Conservation (phyloP, 2,888 invertebrate species). For the Sminthurides aquaticus region DNA sequence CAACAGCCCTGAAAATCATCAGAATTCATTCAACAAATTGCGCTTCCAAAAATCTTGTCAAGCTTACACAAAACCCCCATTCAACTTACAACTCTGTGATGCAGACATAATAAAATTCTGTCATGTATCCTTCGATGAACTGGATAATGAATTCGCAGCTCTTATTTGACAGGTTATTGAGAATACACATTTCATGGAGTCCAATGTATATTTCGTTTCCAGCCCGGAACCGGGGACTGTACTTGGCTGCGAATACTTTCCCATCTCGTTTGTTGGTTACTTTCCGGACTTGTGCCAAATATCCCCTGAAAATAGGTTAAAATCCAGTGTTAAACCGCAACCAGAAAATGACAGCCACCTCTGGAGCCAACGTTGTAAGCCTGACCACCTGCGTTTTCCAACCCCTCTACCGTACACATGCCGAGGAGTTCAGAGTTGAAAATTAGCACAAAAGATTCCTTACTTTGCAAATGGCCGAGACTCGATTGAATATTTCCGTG, state of each 20-base stretch:
- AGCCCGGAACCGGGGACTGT: conserved; percentile 48
- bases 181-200: conserved; percentile 18
- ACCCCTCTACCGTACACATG: neutral
- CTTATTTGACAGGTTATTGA: conserved; percentile 15
- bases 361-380: no score
- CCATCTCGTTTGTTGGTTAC: conserved; percentile 17
- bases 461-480: conserved; percentile 23
- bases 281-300: conserved; percentile 20
- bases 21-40: conserved; percentile 48
- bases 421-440: no score
- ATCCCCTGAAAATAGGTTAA: conserved; percentile 12
- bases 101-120: conserved; percentile 21
- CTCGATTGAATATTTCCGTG: conserved; percentile 14
- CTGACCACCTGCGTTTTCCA: neutral
- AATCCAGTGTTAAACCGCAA: no score
- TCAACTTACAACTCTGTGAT: conserved; percentile 21
- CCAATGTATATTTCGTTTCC: conserved; percentile 18
- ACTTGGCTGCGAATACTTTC: conserved; percentile 52
- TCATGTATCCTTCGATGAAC: conserved; percentile 22
- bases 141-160: conserved; percentile 11
- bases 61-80: no score
- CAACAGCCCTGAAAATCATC: conserved; percentile 54
- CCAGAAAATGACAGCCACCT: no score
- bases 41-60: no score
- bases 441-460: conserved; percentile 3